These are phyloP conservation scores for Drosophila nebulosa DNA, from an alignment of 1,140 invertebrate genomes.

Conservation along the genomic window DNA sequence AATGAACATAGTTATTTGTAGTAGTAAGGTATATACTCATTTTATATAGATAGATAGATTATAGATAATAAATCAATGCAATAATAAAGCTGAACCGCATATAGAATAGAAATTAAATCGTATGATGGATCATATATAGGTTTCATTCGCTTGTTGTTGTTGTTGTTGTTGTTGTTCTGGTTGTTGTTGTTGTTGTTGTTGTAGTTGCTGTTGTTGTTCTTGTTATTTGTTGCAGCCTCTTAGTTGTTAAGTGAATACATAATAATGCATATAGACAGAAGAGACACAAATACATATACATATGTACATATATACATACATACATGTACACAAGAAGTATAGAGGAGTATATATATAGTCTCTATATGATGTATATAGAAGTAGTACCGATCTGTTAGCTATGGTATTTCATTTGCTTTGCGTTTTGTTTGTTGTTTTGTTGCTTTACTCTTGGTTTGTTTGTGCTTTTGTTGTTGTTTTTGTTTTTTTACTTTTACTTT, in stretches of 20 bases:
- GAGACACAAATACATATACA: neutral
- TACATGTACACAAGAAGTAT: neutral
- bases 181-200: neutral
- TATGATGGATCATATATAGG: slow-evolving; percentile 71
- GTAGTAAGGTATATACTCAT: slow-evolving; percentile 21
- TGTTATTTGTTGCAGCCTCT: neutral
- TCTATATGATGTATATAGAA: slow-evolving; percentile 4
- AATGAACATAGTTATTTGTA: slow-evolving; percentile 24
- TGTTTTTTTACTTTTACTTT: neutral
- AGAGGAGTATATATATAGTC: too few species aligned
- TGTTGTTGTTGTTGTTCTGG: slow-evolving; percentile 5
- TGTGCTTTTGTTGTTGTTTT: slow-evolving; percentile 15
- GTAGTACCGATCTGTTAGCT: slow-evolving; percentile 38
- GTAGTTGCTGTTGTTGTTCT: neutral
- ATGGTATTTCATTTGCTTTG: slow-evolving; percentile 32
- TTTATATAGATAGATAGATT: slow-evolving; percentile 46
- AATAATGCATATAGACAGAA: slow-evolving; percentile 4
- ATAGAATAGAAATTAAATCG: slow-evolving; percentile 81
- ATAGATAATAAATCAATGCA: slow-evolving; percentile 70
- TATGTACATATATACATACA: slow-evolving; percentile 13
- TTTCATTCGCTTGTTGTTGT: slow-evolving; percentile 7
- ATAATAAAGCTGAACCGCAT: slow-evolving; percentile 81
- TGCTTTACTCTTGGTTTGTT: neutral
- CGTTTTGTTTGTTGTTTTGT: slow-evolving; percentile 26
- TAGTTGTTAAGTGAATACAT: neutral